Base-by-base conservation (phyloP, 2,888 invertebrate genomes). In the Chrysolina haemoptera region DNA sequence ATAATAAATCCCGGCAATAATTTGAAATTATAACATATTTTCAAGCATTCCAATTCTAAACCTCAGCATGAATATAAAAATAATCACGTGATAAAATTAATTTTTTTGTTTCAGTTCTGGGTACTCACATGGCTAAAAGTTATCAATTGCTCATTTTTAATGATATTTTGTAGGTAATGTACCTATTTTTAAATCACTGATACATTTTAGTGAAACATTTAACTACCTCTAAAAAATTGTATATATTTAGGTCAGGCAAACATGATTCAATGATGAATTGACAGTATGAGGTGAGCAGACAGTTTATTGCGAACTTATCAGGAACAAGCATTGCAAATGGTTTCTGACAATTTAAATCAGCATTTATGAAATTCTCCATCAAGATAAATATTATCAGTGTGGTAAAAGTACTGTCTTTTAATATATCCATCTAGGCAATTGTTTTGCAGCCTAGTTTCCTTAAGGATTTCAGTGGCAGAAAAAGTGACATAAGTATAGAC, bases 81-180 rank as follows among this genome's bases (percentile, higher is more conserved):
- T 27, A 27, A 5, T 27, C 27, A 5, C 27, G 27, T 27, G 27
- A 27, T 27, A 27, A 1, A 27, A 27, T 27, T 27, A n/a, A n/a
- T 27, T 70, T 53, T 67, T 70, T 64, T 73, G 10, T 76, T 76
- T 69, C 70, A 77, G 75, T 68, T 73, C 73, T 70, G 62, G 73
- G 77, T 77, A 77, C 77, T 73, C 75, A 77, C 74, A 64, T 12
- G 68, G 27, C 50, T 40, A 68, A 73, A 71, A 65, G 72, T 73
- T 70, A 70, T 72, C 73, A 74, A 76, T 71, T 55, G 73, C 78
- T 80, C 80, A 77, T 76, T 77, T 76, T 75, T 79, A 78, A 78
- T 79, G 78, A 76, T 76, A 40, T 80, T 76, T 79, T 78, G 78
- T 79, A 79, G 71, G 74, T 78, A 76, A 70, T 79, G 76, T 77